Evolutionary conservation across 2,888 invertebrate genomes (phyloP), one percentile per base, ranked within the genome.

Genomic region (Xiphydria camelus): DNA sequence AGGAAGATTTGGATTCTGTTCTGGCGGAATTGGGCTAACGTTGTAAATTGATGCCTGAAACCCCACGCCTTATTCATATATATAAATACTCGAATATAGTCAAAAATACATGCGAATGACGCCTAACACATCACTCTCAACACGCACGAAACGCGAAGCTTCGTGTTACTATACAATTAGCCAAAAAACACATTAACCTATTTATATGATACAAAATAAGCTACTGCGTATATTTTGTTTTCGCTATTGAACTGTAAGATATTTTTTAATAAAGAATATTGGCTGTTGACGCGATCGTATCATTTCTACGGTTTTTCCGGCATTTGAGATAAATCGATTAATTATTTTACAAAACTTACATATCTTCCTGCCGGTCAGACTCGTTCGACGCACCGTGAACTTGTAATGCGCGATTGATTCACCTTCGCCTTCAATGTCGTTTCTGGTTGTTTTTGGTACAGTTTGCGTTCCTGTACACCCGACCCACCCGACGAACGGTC

Each of bases 1-100:
- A 93, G 76, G 86, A 89, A 63, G 93, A 94, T 75, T 77, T 94
- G 49, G 91, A 93, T 74, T 89, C 91, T 3, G 87, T 92, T 15
- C 82, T 93, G 51, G 88, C 90, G 23, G 92, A 93, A 77, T 80
- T 93, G 65, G 90, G 91, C 64, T 91, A 83, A 77, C n/a, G n/a
- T n/a, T n/a, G n/a, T 25, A 31, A 39, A 3, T 5, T 25, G 19
- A 53, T 43, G 41, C 38, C 15, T 50, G 40, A 49, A 40, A 23
- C 15, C 22, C 31, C 7, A 23, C n/a, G n/a, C n/a, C n/a, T n/a
- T 36, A 10, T 10, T 19, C 14, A 2, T 20, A 21, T 22, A 38
- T 19, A 36, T 14, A 36, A 31, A 21, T 12, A 44, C 33, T 33
- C 18, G 39, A 49, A 7, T 47, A 37, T 41, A 40, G 35, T 21